These are phyloP conservation scores for Eudyptes chrysolophus DNA, from an alignment of 2,113 vertebrate species.

Conservation along the genomic window DNA sequence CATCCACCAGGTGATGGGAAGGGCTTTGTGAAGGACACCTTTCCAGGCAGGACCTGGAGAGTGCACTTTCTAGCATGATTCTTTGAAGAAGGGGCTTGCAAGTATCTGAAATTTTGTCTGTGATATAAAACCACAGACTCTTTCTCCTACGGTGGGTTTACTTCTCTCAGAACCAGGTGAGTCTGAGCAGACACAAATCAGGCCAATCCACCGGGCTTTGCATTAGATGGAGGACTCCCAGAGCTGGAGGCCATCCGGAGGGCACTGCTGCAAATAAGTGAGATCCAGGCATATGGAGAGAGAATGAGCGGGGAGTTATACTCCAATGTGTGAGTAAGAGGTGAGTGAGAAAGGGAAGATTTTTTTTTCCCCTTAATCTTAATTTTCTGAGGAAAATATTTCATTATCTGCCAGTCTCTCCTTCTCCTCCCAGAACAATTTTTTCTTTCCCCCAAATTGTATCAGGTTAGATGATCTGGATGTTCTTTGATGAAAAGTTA, in stretches of 20 bases:
- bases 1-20: not conserved
- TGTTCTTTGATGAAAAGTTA: not conserved
- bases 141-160: not conserved
- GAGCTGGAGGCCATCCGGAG: not conserved
- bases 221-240: not conserved
- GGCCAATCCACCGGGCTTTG: not conserved
- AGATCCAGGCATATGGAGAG: not conserved
- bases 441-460: not conserved
- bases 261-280: not conserved
- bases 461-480: not conserved
- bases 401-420: not conserved
- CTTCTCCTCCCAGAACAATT: not conserved
- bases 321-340: not conserved
- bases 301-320: not conserved
- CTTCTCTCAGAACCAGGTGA: not conserved
- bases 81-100: not conserved
- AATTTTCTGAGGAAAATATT: not conserved
- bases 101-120: not conserved
- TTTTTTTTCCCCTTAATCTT: not conserved
- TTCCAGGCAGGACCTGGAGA: not conserved
- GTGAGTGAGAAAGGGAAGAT: not conserved
- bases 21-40: not conserved
- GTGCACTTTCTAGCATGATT: not conserved
- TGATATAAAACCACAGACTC: not conserved
- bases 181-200: not conserved